Evolutionary conservation across 2,113 vertebrate genomes (phyloP).

Genomic region (Coptodon rendalli): DNA sequence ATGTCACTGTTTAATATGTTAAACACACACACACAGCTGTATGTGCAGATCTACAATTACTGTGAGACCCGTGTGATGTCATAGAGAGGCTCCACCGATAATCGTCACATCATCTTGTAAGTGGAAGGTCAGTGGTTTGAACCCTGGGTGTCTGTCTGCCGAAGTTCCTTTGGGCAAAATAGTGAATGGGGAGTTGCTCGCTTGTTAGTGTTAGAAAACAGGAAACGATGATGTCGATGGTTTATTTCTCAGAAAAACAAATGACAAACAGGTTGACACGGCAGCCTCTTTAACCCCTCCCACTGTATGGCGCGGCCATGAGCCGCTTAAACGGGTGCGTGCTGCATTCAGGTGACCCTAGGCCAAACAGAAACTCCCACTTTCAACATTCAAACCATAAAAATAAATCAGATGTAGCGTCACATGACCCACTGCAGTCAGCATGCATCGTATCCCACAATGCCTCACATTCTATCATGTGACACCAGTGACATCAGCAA

Average conservation of each 20-base stretch:
- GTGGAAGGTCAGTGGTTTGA: rapidly evolving
- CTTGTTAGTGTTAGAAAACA: neutral
- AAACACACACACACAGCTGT: rapidly evolving
- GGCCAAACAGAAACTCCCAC: neutral
- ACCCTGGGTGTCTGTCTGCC: neutral
- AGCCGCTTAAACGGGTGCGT: neutral
- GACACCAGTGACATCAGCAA: neutral
- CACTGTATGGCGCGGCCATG: neutral
- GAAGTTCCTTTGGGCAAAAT: rapidly evolving
- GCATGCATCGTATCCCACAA: neutral
- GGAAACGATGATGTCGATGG: neutral
- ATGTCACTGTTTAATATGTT: neutral
- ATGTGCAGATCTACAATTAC: neutral
- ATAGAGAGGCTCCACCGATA: rapidly evolving
- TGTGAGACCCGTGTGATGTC: neutral
- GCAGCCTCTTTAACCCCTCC: neutral
- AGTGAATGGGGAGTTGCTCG: neutral
- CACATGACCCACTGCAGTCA: neutral
- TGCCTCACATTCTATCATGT: neutral
- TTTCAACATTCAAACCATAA: neutral
- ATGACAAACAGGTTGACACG: neutral
- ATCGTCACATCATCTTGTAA: neutral
- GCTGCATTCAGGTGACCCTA: neutral
- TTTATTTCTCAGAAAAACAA: neutral
- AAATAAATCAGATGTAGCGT: neutral